These are phyloP conservation scores for Cryptoprocta ferox DNA, from an alignment of 2,797 vertebrate species.

Conservation along the genomic window DNA sequence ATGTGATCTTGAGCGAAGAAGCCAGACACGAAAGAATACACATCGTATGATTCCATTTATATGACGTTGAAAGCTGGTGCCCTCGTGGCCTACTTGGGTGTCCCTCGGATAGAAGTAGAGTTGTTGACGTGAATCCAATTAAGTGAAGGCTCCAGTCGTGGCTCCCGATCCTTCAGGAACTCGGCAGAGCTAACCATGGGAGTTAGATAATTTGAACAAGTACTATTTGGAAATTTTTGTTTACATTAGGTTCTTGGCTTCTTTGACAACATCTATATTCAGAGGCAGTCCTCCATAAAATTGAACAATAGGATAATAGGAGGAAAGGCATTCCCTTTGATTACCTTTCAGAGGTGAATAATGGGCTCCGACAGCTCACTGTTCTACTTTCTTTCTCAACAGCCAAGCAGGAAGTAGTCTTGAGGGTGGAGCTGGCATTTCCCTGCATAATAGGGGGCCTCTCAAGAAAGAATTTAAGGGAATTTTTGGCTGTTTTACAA, in stretches of 20 bases:
- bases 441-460: neutral
- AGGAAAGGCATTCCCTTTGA: conserved; percentile 47
- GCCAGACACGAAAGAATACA: neutral
- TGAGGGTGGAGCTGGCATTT: neutral
- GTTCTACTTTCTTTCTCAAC: conserved; percentile 33
- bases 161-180: neutral
- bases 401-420: conserved; percentile 60
- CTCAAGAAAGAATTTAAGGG: conserved; percentile 49
- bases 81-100: neutral
- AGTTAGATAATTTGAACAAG: neutral
- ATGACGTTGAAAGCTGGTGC: neutral
- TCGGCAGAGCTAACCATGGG: neutral
- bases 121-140: neutral
- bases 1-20: neutral
- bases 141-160: neutral
- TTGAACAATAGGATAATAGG: conserved; percentile 6
- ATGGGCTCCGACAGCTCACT: neutral
- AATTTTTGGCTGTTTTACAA: conserved; percentile 3
- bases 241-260: conserved; percentile 23
- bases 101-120: neutral
- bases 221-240: neutral
- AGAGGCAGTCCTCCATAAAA: conserved; percentile 9
- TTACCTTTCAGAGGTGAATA: conserved; percentile 55
- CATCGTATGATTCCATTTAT: no score
- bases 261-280: conserved; percentile 20